Conservation (phyloP, 2,888 invertebrate species). For the Hyppa rectilinea region DNA sequence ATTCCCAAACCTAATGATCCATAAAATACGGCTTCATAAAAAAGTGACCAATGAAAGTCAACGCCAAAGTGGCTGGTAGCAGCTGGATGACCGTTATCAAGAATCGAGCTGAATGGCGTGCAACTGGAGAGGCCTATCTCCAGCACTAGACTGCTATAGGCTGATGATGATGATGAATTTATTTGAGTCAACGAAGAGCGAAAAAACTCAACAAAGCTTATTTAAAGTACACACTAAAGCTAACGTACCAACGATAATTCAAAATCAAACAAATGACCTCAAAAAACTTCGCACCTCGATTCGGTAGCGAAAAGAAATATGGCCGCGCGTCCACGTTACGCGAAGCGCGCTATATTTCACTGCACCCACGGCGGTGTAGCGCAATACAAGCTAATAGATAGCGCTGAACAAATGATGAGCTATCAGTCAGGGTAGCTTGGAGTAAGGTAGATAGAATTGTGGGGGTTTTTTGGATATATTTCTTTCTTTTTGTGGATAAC, state of each 20-base stretch:
- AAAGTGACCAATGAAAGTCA: background rate
- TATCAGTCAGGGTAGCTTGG: slow-evolving; percentile 71
- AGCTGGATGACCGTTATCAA: too few species aligned
- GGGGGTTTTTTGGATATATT: background rate
- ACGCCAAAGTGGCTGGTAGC: too few species aligned
- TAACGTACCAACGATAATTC: slow-evolving; percentile 36
- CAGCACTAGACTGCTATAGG: too few species aligned
- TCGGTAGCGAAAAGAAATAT: slow-evolving; percentile 63
- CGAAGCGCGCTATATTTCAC: slow-evolving; percentile 70
- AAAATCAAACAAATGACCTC: slow-evolving; percentile 47
- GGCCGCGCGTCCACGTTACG: slow-evolving; percentile 47
- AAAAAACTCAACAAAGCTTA: background rate
- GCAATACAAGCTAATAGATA: slow-evolving; percentile 65
- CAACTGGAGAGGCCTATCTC: too few species aligned
- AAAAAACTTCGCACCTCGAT: slow-evolving; percentile 47
- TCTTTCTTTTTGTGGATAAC: background rate
- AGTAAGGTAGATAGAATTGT: slow-evolving; percentile 38
- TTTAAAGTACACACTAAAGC: slow-evolving; percentile 2
- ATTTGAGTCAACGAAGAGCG: background rate
- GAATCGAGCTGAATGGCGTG: too few species aligned
- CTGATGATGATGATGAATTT: too few species aligned
- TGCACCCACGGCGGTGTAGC: slow-evolving; percentile 65
- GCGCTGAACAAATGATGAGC: slow-evolving; percentile 70
- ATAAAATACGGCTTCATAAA: too few species aligned
- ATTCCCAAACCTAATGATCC: too few species aligned